A percentile compares a stretch with the other conserved stretches of the same genome.
Conservation (phyloP, 2,797 vertebrate genomes). For the Thripadectes ignobilis region DNA sequence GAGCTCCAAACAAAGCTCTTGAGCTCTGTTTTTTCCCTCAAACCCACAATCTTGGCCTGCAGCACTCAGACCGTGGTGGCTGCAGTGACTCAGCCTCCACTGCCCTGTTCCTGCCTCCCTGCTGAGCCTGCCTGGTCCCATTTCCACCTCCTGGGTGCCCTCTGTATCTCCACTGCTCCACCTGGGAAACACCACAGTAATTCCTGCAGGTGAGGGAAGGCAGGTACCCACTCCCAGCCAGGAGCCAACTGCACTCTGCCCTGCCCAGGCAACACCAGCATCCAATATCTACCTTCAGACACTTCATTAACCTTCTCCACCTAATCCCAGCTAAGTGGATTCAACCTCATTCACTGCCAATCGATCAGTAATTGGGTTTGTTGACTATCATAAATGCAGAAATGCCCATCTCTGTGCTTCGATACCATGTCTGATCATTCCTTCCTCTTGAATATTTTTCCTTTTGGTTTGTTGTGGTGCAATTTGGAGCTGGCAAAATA, state of each 20-base stretch:
- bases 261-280: not conserved
- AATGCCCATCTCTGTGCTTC: not conserved
- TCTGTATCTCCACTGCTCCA: fast-evolving
- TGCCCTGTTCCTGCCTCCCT: fast-evolving
- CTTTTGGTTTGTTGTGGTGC: not conserved
- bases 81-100: not conserved
- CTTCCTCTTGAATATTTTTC: not conserved
- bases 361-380: not conserved
- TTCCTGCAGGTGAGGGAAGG: not conserved
- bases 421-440: not conserved
- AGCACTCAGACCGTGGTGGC: fast-evolving
- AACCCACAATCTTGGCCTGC: not conserved
- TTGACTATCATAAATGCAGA: not conserved
- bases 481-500: not conserved
- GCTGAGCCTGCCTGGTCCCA: not conserved
- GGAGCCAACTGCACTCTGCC: not conserved
- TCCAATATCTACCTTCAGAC: not conserved
- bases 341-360: not conserved
- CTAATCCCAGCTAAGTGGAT: not conserved
- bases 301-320: not conserved
- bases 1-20: not conserved
- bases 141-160: not conserved
- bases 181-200: not conserved
- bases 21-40: not conserved
- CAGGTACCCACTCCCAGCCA: not conserved